Evolutionary conservation across 2,797 vertebrate genomes (phyloP), one percentile per base, ranked within the genome.

Genomic region (Centropyge bicolor): DNA sequence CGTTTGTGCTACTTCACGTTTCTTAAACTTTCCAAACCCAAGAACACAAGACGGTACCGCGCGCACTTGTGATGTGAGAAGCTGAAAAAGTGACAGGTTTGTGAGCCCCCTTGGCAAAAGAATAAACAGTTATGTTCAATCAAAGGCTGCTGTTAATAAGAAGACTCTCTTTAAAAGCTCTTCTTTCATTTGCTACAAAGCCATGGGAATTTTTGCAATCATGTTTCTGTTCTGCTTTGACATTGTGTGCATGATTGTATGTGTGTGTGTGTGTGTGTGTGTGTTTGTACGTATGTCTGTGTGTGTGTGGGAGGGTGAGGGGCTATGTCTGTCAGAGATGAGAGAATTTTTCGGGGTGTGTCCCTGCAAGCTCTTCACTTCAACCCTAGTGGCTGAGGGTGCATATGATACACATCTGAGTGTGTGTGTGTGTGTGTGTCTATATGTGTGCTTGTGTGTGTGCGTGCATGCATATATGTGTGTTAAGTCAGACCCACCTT

Each of bases 211-310:
- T 87, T 91, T 84, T 90, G 76, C 83, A 87, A 62, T 84, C 63
- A 59, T 91, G 83, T 90, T 89, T 91, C 90, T 91, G 80, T 91
- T 91, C 86, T 89, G 90, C 90, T 89, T 90, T 72, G 68, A 84
- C 64, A 40, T 51, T 62, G 31, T 72, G 56, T 57, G 60, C 65
- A 64, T 78, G 45, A 45, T 56, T 36, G 38, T 62, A 65, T 11
- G 20, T 40, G 41, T 22, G 40, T 65, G 72, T 61, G 22, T 11
- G 52, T 31, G 38, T 38, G 12, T 27, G 31, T 24, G 76, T 24
- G 51, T 43, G 14, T 36, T 41, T 24, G 22, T 62, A 13, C 38
- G 13, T 41, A 17, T 19, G 62, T 35, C 51, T 61, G 74, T 36
- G 27, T 59, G 70, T 45, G 52, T 48, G 35, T 7, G 71, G 12